These are phyloP conservation scores for Equus quagga DNA, from an alignment of 2,113 vertebrate genomes.

Conservation along the genomic window DNA sequence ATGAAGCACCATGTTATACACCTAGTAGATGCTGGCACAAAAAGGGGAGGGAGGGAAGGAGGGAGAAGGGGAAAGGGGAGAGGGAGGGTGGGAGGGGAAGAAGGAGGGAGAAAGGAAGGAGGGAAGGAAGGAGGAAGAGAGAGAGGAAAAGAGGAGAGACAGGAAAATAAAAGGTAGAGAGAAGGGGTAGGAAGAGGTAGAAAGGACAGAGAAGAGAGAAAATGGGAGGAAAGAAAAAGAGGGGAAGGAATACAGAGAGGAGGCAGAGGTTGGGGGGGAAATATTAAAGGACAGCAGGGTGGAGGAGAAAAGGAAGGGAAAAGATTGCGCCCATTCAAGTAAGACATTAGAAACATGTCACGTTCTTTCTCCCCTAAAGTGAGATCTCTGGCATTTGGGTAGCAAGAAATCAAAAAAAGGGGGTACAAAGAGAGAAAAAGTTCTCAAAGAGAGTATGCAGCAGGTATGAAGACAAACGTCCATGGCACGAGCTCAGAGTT, in stretches of 20 bases:
- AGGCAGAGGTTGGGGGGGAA: not conserved
- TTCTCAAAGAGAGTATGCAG: accelerated
- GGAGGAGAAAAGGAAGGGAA: not conserved
- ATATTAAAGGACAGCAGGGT: accelerated
- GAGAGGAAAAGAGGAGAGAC: accelerated
- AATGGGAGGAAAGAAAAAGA: no score
- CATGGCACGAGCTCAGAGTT: accelerated
- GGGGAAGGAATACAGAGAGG: accelerated
- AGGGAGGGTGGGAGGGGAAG: accelerated
- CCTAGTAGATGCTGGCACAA: not conserved
- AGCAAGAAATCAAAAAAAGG: no score
- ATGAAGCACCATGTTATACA: not conserved
- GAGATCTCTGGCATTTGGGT: not conserved
- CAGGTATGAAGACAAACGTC: not conserved
- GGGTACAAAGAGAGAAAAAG: not conserved
- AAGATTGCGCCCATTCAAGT: not conserved
- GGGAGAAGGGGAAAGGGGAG: accelerated
- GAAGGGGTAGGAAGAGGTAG: no score
- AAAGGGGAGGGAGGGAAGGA: not conserved
- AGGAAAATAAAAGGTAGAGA: not conserved
- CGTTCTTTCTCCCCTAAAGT: not conserved
- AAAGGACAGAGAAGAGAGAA: not conserved
- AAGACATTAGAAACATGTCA: accelerated
- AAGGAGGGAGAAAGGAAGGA: not conserved
- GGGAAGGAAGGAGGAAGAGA: not conserved